Evolutionary conservation across 2,113 vertebrate species (phyloP).

Genomic region (Leucopsar rothschildi): DNA sequence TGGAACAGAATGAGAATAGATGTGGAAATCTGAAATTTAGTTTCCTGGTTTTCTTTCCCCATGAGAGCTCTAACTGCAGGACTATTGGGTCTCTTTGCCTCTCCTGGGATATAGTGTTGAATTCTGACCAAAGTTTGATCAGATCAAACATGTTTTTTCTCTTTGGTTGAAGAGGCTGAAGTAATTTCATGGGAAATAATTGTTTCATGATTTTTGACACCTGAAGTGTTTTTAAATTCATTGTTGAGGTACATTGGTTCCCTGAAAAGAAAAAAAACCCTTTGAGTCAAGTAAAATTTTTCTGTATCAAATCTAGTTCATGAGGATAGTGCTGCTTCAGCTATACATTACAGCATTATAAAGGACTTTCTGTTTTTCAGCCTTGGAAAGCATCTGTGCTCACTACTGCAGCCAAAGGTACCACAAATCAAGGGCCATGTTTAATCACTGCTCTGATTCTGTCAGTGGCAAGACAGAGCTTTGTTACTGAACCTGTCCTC

Average conservation of each 20-base stretch:
- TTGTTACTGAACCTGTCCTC: background rate
- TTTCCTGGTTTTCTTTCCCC: background rate
- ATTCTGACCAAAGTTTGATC: background rate
- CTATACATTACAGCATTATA: background rate
- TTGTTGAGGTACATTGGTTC: background rate
- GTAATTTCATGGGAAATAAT: background rate
- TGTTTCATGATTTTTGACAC: background rate
- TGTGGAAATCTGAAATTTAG: background rate
- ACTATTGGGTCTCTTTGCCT: background rate
- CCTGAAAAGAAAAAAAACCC: background rate
- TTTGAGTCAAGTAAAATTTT: background rate
- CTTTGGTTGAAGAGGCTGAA: background rate
- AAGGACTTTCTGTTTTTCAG: background rate
- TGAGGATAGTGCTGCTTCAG: background rate
- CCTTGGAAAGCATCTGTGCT: background rate
- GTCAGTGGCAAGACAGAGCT: background rate
- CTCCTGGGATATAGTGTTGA: background rate
- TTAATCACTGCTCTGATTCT: background rate
- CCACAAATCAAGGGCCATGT: accelerated
- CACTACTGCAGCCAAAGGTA: background rate
- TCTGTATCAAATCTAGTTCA: background rate
- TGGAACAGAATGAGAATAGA: background rate
- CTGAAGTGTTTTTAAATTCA: background rate
- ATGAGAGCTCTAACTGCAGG: background rate
- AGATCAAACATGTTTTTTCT: background rate